Percentiles rank a stretch among this genome's conserved stretches.
Conservation (phyloP, 2,797 vertebrate species). For the Sebastes vulpes region DNA sequence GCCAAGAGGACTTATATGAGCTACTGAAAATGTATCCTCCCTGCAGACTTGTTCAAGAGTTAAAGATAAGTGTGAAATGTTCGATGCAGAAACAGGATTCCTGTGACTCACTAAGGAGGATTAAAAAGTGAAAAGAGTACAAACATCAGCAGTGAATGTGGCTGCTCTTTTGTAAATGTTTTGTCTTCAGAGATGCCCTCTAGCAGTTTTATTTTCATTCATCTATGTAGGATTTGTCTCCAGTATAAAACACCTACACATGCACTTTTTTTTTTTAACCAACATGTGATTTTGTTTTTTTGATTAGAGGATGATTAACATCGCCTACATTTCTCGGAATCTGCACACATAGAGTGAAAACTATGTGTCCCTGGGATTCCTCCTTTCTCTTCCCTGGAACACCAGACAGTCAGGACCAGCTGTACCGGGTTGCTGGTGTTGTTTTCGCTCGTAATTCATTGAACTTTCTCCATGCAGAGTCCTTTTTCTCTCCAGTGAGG, state of each 20-base stretch:
- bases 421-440: slow-evolving; percentile 69
- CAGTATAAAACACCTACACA: neutral
- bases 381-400: slow-evolving; percentile 40
- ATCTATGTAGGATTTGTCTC: neutral
- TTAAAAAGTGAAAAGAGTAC: neutral
- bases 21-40: slow-evolving; percentile 49
- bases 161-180: slow-evolving; percentile 14
- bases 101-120: neutral
- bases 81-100: slow-evolving; percentile 1
- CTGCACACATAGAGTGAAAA: slow-evolving; percentile 66
- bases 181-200: slow-evolving; percentile 6
- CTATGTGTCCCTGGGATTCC: slow-evolving; percentile 50
- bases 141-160: neutral
- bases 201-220: neutral
- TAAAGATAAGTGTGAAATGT: slow-evolving; percentile 39
- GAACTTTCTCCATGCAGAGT: slow-evolving; percentile 48
- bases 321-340: slow-evolving; percentile 6
- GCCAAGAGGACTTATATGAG: slow-evolving; percentile 44
- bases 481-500: slow-evolving; percentile 44
- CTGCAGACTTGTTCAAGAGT: slow-evolving; percentile 12
- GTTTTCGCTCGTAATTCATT: slow-evolving; percentile 65
- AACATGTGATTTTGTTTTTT: slow-evolving; percentile 17
- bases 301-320: slow-evolving; percentile 34
- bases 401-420: slow-evolving; percentile 68
- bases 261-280: neutral